A percentile compares a stretch with the other conserved stretches of the same genome.
Evolutionary conservation across 2,888 invertebrate genomes (phyloP).

Genomic region (Drosophila nr. medialis): DNA sequence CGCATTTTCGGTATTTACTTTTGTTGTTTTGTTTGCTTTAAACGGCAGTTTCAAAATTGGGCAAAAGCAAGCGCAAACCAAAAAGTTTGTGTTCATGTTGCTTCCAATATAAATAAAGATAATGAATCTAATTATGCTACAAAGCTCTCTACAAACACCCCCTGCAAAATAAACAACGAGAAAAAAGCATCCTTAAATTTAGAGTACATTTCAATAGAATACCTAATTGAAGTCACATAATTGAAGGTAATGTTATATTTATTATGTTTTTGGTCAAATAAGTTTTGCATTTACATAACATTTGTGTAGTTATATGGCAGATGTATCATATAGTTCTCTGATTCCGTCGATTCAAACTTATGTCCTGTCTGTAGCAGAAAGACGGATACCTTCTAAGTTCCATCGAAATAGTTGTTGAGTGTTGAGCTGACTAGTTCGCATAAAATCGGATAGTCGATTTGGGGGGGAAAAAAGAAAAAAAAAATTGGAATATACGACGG

Average conservation of each 20-base stretch:
- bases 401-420: background rate
- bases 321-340: background rate
- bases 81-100: background rate
- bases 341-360: background rate
- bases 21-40: background rate
- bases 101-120: background rate
- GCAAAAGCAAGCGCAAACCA: background rate
- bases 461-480: background rate
- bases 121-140: background rate
- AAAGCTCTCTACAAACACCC: background rate
- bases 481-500: constrained; percentile 34
- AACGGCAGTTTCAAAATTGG: background rate
- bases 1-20: background rate
- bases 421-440: background rate
- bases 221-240: background rate
- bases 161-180: background rate
- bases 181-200: background rate
- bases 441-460: background rate
- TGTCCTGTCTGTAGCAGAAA: background rate
- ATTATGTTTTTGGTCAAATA: background rate
- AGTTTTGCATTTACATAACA: background rate
- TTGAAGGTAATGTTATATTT: background rate
- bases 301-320: background rate
- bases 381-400: background rate
- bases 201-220: background rate